These are phyloP conservation scores for Galleria mellonella DNA, from an alignment of 1,140 invertebrate genomes.

Conservation along the genomic window DNA sequence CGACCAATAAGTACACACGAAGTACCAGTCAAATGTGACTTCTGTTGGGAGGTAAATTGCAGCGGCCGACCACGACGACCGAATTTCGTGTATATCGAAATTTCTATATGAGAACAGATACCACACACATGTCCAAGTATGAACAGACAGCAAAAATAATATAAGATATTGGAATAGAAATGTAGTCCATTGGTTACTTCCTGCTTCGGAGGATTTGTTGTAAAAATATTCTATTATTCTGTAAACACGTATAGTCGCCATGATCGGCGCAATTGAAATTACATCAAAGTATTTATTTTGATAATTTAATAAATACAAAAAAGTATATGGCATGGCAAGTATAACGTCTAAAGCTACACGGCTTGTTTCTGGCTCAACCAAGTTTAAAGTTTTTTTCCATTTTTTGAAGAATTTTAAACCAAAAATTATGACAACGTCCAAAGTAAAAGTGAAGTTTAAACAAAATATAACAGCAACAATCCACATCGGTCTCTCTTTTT, in stretches of 20 bases:
- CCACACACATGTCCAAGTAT: slow-evolving; percentile 60
- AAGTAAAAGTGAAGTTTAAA: slow-evolving; percentile 43
- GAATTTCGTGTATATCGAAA: slow-evolving; percentile 45
- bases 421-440: slow-evolving; percentile 44
- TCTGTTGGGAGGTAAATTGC: slow-evolving; percentile 55
- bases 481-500: slow-evolving; percentile 33
- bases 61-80: slow-evolving; percentile 47
- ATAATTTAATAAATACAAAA: slow-evolving; percentile 39
- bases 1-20: slow-evolving; percentile 55
- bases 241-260: slow-evolving; percentile 42
- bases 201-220: slow-evolving; percentile 55
- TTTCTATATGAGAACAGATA: slow-evolving; percentile 48
- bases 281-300: slow-evolving; percentile 29
- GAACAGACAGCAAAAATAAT: slow-evolving; percentile 53
- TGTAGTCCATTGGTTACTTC: slow-evolving; percentile 64
- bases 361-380: slow-evolving; percentile 48
- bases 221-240: slow-evolving; percentile 59
- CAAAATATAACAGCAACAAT: slow-evolving; percentile 35
- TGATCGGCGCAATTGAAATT: slow-evolving; percentile 43
- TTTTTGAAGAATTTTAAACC: slow-evolving; percentile 55
- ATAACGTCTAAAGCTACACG: slow-evolving; percentile 47
- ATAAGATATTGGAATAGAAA: slow-evolving; percentile 61
- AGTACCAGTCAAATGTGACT: slow-evolving; percentile 57
- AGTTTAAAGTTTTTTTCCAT: slow-evolving; percentile 58
- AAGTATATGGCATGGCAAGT: slow-evolving; percentile 50